Evolutionary conservation across 2,797 vertebrate genomes (phyloP), one percentile per base, ranked within the genome.

Genomic region (Pangasius larnaudii): DNA sequence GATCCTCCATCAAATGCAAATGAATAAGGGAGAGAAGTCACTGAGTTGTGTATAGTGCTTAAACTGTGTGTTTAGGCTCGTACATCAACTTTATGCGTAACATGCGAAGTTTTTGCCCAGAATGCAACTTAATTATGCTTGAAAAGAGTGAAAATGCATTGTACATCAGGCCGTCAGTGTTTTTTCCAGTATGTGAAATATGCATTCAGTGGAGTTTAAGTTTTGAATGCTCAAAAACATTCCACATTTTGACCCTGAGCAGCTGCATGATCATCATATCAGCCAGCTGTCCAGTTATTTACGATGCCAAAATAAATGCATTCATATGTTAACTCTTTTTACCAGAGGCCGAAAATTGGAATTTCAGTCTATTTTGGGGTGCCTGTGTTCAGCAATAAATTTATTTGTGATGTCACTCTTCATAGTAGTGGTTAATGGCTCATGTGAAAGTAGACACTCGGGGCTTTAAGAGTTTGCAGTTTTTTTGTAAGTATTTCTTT

Each of bases 61-160:
- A 69, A 84, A 69, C n/a, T 69, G 30, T 22, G 4, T 65, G 30
- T 84, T 84, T 84, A 36, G 18, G 22, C 46, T 53, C 2, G 2
- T 84, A 33, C 16, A 53, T 84, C 61, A 84, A 7, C 53, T 84
- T 84, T 36, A 69, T 84, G 63, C 82, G 61, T 65, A 27, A 39
- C 33, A 42, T 1, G 6, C 9, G 30, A 24, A 1, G 1, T 80
- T 69, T 69, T 84, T 51, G 4, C 46, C 82, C 46, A 69, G n/a
- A 69, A 69, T 69, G 82, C 3, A 2, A 24, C 30, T 69, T 69
- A 33, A 65, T 84, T 84, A 18, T 30, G 39, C 46, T 22, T 67
- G 18, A 51, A 84, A 84, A 67, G 46, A 69, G 7, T 33, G 16
- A 84, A 14, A 84, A 51, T 53, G n/a, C 10, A 53, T 53, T 84